Conservation (phyloP, 2,113 vertebrate species). For the Xenopus laevis region DNA sequence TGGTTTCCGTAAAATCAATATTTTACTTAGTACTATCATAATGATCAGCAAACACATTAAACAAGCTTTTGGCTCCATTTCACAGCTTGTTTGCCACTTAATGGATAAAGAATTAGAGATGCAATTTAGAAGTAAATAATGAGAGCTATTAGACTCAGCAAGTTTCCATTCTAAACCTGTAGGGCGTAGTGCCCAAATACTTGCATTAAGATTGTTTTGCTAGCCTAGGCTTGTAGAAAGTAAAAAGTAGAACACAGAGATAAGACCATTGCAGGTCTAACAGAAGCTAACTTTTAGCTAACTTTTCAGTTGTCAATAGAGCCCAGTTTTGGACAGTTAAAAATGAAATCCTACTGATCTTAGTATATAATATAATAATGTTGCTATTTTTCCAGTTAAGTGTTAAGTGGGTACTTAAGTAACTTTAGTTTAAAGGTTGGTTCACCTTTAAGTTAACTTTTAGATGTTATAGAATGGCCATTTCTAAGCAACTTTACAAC, state of each 20-base stretch:
- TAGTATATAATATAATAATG: no score
- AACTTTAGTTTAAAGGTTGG: no score
- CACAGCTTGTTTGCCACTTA: conserved; percentile 42
- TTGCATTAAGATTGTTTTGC: conserved; percentile 16
- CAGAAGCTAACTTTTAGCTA: no score
- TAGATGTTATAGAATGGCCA: no score
- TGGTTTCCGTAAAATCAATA: not conserved
- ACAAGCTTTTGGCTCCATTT: conserved; percentile 34
- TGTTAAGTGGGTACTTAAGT: no score
- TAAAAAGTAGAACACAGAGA: conserved; percentile 21
- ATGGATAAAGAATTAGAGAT: conserved; percentile 39
- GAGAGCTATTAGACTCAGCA: conserved; percentile 34
- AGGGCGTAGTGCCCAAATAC: conserved; percentile 18
- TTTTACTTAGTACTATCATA: conserved; percentile 28
- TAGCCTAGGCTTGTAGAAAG: conserved; percentile 23
- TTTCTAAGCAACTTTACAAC: no score
- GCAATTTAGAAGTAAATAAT: conserved; percentile 42
- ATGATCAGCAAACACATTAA: conserved; percentile 40
- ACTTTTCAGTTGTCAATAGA: no score
- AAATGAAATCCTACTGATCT: no score
- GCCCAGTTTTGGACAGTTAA: no score
- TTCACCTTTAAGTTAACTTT: no score
- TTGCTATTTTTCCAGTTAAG: no score
- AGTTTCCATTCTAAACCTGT: conserved; percentile 21
- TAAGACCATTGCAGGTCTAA: conserved; percentile 11